Evolutionary conservation across 2,113 vertebrate genomes (phyloP).

Genomic region (Tenebrosternarchus preto): DNA sequence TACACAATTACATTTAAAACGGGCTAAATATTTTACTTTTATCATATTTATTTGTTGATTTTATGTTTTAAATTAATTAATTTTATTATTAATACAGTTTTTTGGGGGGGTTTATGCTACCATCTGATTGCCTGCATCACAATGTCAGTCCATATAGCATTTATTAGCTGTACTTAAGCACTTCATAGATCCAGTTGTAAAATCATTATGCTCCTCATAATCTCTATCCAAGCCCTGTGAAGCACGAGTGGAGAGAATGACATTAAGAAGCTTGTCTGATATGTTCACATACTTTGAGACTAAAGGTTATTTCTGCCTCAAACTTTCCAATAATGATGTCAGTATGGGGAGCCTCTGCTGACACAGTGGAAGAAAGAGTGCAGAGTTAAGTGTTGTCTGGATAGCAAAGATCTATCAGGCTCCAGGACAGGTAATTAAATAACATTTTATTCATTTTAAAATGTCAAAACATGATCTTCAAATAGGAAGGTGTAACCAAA

Average conservation of each 20-base stretch:
- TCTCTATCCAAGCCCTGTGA: background rate
- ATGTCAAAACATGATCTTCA: background rate
- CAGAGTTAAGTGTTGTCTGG: too few species aligned
- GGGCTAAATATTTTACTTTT: too few species aligned
- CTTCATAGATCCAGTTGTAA: too few species aligned
- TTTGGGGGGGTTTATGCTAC: too few species aligned
- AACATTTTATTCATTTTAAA: slow-evolving; percentile 3
- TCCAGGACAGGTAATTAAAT: background rate
- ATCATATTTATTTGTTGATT: too few species aligned
- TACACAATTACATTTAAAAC: too few species aligned
- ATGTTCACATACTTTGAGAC: background rate
- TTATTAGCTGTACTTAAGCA: too few species aligned
- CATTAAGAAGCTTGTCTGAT: background rate
- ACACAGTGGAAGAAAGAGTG: too few species aligned
- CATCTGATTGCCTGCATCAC: too few species aligned
- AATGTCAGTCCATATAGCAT: too few species aligned
- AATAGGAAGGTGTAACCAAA: background rate
- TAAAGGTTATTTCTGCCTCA: background rate
- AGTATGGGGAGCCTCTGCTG: background rate
- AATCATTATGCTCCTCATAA: background rate
- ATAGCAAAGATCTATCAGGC: background rate
- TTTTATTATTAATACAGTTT: too few species aligned
- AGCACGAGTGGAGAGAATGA: background rate
- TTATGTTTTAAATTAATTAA: too few species aligned
- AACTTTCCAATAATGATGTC: slow-evolving; percentile 6